These are phyloP conservation scores for Phyllostomus discolor DNA, from an alignment of 2,113 vertebrate genomes.

Conservation along the genomic window DNA sequence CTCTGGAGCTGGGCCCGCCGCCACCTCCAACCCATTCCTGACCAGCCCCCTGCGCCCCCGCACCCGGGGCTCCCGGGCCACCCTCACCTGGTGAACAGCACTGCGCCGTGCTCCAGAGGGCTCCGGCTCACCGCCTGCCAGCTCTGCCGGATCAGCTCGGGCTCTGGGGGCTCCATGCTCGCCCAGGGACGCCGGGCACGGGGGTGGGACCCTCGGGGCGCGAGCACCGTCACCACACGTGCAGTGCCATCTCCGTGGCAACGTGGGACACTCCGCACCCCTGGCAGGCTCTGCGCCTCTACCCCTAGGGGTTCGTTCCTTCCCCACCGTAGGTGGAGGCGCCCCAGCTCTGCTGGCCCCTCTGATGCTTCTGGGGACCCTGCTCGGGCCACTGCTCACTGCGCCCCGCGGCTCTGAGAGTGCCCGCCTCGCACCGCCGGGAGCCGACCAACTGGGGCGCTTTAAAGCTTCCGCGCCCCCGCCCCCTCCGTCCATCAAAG, in stretches of 20 bases:
- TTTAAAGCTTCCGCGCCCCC: slow-evolving; percentile 63
- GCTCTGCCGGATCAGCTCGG: slow-evolving; percentile 92
- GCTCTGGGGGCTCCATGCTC: slow-evolving; percentile 85
- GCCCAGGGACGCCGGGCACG: slow-evolving; percentile 15
- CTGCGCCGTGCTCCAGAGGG: slow-evolving; percentile 90
- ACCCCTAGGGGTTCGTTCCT: not conserved
- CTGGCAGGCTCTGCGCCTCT: not conserved
- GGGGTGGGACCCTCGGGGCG: slow-evolving; percentile 24
- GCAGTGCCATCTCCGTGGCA: slow-evolving; percentile 29
- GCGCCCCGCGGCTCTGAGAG: not conserved
- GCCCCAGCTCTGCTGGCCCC: not conserved
- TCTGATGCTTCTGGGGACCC: not conserved
- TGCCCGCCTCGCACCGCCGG: not conserved
- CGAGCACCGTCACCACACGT: slow-evolving; percentile 36
- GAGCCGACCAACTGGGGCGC: not conserved
- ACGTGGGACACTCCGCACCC: not conserved
- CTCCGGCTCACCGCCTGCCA: slow-evolving; percentile 90
- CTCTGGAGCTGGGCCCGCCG: not conserved
- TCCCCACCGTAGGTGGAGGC: not conserved
- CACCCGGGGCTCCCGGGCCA: not conserved
- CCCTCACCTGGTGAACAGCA: slow-evolving; percentile 91
- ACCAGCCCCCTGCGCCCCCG: not conserved
- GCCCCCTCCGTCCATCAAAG: not conserved
- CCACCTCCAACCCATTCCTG: not conserved
- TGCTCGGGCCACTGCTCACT: not conserved